Conservation (phyloP, 2,797 vertebrate species). For the Mormyrops boulengeri region DNA sequence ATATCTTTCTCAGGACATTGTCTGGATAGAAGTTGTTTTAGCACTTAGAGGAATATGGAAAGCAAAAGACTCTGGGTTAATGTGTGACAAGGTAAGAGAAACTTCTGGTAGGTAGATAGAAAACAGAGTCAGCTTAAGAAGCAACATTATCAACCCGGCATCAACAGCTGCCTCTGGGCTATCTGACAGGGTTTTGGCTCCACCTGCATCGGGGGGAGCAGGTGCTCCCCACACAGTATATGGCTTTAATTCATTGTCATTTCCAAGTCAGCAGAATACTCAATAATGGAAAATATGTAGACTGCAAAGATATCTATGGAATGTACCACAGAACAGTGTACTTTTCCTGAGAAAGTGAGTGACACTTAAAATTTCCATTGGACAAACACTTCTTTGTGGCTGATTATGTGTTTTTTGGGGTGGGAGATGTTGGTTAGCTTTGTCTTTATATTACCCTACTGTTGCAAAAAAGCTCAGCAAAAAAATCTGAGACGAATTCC, state of each 20-base stretch:
- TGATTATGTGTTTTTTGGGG: neutral
- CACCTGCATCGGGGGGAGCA: neutral
- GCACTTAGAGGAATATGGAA: neutral
- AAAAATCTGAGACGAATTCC: neutral
- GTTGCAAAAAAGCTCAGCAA: neutral
- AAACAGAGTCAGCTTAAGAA: neutral
- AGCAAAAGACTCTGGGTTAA: neutral
- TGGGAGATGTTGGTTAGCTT: neutral
- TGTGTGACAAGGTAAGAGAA: neutral
- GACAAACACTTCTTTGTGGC: neutral
- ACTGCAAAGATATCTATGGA: slow-evolving; percentile 14
- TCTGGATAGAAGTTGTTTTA: neutral
- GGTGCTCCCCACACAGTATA: neutral
- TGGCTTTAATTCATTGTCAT: slow-evolving; percentile 12
- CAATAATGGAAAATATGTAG: slow-evolving; percentile 21
- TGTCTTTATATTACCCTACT: neutral
- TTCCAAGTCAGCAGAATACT: neutral
- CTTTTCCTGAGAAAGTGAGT: slow-evolving; percentile 6
- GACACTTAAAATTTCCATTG: neutral
- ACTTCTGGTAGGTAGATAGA: neutral
- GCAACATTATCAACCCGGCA: neutral
- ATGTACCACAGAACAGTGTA: slow-evolving; percentile 12
- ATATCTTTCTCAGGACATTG: neutral
- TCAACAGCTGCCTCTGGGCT: neutral
- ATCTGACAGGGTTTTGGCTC: neutral